Conservation (phyloP, 2,888 invertebrate genomes). For the Myopa tessellatipennis region DNA sequence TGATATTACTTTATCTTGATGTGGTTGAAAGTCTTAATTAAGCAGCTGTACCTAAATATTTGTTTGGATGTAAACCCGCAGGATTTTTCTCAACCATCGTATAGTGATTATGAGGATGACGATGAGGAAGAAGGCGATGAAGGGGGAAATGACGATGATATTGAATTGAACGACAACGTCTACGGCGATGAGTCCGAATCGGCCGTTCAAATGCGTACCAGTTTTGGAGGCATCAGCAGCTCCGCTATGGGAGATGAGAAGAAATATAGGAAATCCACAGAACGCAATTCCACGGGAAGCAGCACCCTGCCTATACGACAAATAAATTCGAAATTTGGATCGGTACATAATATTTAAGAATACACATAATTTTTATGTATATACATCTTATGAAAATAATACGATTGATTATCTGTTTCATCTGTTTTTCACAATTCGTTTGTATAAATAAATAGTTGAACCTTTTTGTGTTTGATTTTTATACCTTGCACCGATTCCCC, state of each 20-base stretch:
- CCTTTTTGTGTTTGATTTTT: conserved; percentile 33
- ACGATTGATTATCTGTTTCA: conserved; percentile 16
- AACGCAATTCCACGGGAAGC: conserved; percentile 44
- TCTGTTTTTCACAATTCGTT: conserved; percentile 13
- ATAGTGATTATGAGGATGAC: conserved; percentile 35
- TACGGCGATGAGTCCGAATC: conserved; percentile 49
- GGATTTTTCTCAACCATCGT: conserved; percentile 33
- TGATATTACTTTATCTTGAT: neutral
- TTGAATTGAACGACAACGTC: conserved; percentile 46
- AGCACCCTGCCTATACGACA: conserved; percentile 55
- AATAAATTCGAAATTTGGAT: conserved; percentile 52
- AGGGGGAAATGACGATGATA: conserved; percentile 42
- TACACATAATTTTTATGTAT: conserved; percentile 6
- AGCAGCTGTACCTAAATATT: neutral
- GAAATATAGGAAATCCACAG: conserved; percentile 18
- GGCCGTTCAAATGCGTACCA: conserved; percentile 48
- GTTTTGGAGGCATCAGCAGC: conserved; percentile 49
- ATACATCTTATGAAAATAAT: conserved; percentile 4
- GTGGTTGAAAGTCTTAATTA: neutral
- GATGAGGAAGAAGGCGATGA: conserved; percentile 55
- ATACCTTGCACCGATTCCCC: conserved; percentile 2
- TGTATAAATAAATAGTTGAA: conserved; percentile 23
- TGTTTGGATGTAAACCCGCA: conserved; percentile 30
- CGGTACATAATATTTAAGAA: conserved; percentile 50
- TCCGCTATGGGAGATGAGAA: conserved; percentile 40